Conservation (phyloP, 2,797 vertebrate genomes). For the Botia kubotai region DNA sequence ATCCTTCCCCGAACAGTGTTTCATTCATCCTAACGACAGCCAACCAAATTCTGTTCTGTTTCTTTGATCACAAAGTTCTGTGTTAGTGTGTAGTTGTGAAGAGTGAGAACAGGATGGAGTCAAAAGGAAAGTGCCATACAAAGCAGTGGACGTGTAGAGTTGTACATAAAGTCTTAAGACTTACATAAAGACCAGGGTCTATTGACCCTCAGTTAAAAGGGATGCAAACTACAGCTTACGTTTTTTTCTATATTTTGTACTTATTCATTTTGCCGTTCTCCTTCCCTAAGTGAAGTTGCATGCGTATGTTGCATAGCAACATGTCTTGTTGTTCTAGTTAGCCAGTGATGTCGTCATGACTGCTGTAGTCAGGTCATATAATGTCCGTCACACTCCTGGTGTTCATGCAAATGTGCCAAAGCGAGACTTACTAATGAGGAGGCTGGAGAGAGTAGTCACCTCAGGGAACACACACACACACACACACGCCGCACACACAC, state of each 20-base stretch:
- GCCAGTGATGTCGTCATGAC: conserved; percentile 26
- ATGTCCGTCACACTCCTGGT: conserved; percentile 27
- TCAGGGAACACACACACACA: conserved; percentile 15
- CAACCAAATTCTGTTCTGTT: not conserved
- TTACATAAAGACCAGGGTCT: too few relatives aligned
- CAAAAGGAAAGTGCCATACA: not conserved
- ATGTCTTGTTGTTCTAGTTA: conserved; percentile 1
- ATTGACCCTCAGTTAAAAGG: too few relatives aligned
- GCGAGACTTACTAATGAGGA: conserved; percentile 46
- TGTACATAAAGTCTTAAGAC: too few relatives aligned
- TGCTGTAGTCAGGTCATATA: conserved; percentile 32
- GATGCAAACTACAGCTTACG: too few relatives aligned
- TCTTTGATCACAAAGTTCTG: not conserved
- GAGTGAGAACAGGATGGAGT: not conserved
- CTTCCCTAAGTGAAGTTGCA: not conserved
- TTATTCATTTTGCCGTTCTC: not conserved
- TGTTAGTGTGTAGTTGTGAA: not conserved
- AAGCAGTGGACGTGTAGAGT: too few relatives aligned
- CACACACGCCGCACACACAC: too few relatives aligned
- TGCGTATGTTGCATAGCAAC: conserved; percentile 4
- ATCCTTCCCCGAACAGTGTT: conserved; percentile 9
- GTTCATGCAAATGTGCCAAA: conserved; percentile 31
- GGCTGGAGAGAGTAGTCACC: conserved; percentile 7
- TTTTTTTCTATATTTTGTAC: not conserved
- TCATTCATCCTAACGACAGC: conserved; percentile 8